A percentile compares a stretch with the other conserved stretches of the same genome.
Conservation (phyloP, 64 coral and sea anemone genomes). For the Actinia equina region DNA sequence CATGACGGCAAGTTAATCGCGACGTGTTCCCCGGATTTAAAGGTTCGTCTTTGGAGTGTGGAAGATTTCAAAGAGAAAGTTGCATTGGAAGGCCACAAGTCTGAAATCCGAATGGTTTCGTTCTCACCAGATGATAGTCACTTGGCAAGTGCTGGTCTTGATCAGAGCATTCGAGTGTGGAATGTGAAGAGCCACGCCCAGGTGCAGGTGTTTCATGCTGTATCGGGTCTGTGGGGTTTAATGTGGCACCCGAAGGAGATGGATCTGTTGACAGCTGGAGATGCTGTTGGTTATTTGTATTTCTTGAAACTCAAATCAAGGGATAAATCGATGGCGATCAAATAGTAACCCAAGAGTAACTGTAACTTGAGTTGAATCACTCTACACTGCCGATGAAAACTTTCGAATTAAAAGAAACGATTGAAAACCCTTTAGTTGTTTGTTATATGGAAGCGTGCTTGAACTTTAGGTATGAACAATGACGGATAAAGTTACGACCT, state of each 20-base stretch:
- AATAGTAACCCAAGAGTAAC: too few species aligned
- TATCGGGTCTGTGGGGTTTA: slow-evolving; percentile 48
- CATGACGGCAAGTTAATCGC: slow-evolving; percentile 37
- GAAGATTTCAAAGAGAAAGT: background rate
- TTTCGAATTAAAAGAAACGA: too few species aligned
- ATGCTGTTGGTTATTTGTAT: slow-evolving; percentile 38
- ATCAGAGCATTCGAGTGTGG: slow-evolving; percentile 42
- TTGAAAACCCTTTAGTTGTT: too few species aligned
- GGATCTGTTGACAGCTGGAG: slow-evolving; percentile 31
- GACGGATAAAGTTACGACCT: too few species aligned
- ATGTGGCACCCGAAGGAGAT: slow-evolving; percentile 13
- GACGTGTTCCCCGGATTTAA: slow-evolving; percentile 46
- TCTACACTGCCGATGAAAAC: too few species aligned
- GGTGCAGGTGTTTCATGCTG: slow-evolving; percentile 52
- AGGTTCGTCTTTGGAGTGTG: slow-evolving; percentile 45
- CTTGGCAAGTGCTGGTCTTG: slow-evolving; percentile 50
- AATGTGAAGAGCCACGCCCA: slow-evolving; percentile 8
- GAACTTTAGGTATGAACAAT: too few species aligned
- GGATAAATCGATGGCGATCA: background rate
- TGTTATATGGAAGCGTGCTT: too few species aligned
- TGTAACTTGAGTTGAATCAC: too few species aligned
- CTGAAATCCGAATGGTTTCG: slow-evolving; percentile 53
- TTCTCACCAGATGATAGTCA: slow-evolving; percentile 33
- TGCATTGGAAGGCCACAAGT: slow-evolving; percentile 25
- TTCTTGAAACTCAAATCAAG: background rate